phyloP scores from a whole-genome alignment of 30 jellyfish, hydroid and myxozoan genomes.

The Sanderia malayensis region DNA sequence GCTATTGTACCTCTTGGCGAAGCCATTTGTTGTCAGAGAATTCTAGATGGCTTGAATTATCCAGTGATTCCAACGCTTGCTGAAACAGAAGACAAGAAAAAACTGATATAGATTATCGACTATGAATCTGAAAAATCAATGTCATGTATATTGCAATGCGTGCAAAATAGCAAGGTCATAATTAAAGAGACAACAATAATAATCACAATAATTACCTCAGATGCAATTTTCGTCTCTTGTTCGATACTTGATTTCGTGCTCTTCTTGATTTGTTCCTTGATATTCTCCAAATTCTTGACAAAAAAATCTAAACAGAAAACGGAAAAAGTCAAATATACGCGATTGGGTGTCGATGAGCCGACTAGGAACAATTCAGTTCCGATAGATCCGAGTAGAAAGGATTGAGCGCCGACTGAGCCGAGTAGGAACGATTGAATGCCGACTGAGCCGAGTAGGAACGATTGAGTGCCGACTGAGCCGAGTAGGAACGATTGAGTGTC shows the following conservation, averaged over 20 bases:
- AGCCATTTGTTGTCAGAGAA: constrained; percentile 88
- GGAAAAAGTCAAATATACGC: no score
- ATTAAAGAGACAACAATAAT: not conserved
- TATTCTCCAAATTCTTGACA: constrained; percentile 45
- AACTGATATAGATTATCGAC: no score
- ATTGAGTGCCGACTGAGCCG: not conserved
- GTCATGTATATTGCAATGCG: no score
- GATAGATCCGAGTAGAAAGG: no score
- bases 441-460: not conserved
- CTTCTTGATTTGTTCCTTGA: constrained; percentile 48
- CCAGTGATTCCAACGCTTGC: constrained; percentile 69
- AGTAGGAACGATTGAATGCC: not conserved
- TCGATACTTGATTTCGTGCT: constrained; percentile 53
- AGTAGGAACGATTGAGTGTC: no score
- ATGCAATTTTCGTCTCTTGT: constrained; percentile 65
- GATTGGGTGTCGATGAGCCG: no score
- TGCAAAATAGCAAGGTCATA: no score
- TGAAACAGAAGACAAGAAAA: no score
- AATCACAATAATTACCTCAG: constrained; percentile 58
- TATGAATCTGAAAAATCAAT: no score
- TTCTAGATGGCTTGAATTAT: constrained; percentile 62
- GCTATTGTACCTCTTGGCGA: constrained; percentile 58
- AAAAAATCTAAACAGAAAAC: constrained; percentile 40
- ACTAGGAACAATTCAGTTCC: no score
- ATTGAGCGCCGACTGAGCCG: not conserved